Percentiles rank a stretch among this genome's conserved stretches.
phyloP scores from a whole-genome alignment of 2,888 invertebrate species.

The Trimorus sp. region DNA sequence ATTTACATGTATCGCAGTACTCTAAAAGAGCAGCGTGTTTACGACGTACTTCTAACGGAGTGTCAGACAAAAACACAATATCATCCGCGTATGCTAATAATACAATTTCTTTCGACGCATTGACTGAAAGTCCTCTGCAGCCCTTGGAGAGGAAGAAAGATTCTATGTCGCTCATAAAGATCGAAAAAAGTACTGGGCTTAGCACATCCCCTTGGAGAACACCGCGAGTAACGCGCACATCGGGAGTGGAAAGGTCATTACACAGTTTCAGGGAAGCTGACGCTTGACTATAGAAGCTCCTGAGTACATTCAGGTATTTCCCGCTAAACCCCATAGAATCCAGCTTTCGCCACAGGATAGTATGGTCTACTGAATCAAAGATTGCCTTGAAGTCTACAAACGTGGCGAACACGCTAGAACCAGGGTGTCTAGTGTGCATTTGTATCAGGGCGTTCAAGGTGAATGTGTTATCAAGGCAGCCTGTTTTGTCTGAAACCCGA shows the following conservation, averaged over 20 bases:
- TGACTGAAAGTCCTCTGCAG: too few species aligned
- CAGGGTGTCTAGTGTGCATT: constrained; percentile 1
- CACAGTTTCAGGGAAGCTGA: constrained; percentile 1
- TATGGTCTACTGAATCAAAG: constrained; percentile 18
- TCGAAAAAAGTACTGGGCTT: constrained; percentile 19
- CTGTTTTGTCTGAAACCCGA: not conserved
- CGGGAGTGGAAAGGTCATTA: not conserved
- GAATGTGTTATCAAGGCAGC: constrained; percentile 20
- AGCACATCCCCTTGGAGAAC: constrained; percentile 11
- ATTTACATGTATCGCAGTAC: not conserved
- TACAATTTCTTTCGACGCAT: not conserved
- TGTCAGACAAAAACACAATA: constrained; percentile 21
- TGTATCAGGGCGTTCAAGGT: constrained; percentile 14
- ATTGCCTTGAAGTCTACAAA: constrained; percentile 24
- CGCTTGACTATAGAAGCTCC: constrained; percentile 10
- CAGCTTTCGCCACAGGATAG: not conserved
- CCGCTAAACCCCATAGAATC: constrained; percentile 5
- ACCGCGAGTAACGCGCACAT: not conserved
- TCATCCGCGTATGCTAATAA: constrained; percentile 17
- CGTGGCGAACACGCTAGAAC: constrained; percentile 1
- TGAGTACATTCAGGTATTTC: constrained; percentile 10
- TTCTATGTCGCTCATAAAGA: constrained; percentile 17
- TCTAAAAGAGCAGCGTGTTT: not conserved
- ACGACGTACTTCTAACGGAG: constrained; percentile 4
- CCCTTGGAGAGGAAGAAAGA: not conserved